Percentiles rank a stretch among this genome's conserved stretches.
phyloP scores from a whole-genome alignment of 2,888 invertebrate genomes.

The Drosophila leonis region DNA sequence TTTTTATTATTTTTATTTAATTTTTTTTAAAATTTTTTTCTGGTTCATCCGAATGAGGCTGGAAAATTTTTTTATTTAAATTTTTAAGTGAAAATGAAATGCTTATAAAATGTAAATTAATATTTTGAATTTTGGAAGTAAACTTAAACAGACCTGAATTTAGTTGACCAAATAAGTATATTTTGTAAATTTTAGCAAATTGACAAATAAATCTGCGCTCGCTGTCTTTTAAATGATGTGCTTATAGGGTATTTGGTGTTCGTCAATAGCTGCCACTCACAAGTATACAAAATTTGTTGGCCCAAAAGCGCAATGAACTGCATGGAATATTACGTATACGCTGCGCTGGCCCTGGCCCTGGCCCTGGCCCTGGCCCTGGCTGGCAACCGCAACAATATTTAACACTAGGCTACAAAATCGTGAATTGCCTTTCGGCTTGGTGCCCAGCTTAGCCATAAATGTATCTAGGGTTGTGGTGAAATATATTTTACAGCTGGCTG shows the following conservation, averaged over 20 bases:
- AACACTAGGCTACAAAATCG: not conserved
- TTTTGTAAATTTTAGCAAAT: no score
- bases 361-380: not conserved
- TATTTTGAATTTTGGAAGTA: no score
- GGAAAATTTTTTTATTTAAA: no score
- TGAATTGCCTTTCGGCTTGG: not conserved
- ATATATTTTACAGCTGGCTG: constrained; percentile 3
- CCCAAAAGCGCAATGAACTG: not conserved
- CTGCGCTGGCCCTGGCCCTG: not conserved
- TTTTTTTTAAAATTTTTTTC: no score
- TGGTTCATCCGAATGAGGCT: no score
- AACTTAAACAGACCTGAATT: no score
- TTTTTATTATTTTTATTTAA: no score
- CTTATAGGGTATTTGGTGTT: not conserved
- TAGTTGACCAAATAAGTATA: no score
- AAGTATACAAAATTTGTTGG: not conserved
- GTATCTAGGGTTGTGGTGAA: constrained; percentile 11
- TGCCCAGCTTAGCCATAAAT: not conserved
- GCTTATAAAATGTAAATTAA: no score
- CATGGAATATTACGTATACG: constrained; percentile 20
- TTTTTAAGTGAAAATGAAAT: no score
- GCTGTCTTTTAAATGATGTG: no score
- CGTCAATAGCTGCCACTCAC: not conserved
- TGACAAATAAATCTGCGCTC: no score
- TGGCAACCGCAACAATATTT: not conserved